Conservation (phyloP, 2,113 vertebrate genomes). For the Motacilla alba region DNA sequence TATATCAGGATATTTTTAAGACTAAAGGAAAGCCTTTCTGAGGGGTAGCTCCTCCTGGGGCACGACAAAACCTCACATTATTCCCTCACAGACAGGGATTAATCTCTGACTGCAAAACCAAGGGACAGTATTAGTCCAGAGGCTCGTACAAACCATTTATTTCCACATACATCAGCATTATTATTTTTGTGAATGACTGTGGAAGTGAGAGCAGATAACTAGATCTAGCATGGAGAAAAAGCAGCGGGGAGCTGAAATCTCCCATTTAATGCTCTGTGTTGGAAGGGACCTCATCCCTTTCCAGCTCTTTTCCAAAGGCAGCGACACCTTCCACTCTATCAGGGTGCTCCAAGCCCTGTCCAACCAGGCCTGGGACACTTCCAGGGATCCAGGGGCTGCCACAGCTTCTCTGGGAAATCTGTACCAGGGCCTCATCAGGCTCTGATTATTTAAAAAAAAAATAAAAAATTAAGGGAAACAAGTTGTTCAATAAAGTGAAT, state of each 20-base stretch:
- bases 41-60: background rate
- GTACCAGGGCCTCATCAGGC: background rate
- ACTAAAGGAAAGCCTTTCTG: background rate
- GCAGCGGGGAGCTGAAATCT: background rate
- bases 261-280: background rate
- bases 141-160: background rate
- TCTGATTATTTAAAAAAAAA: background rate
- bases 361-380: fast-evolving
- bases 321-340: background rate
- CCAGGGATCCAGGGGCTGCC: background rate
- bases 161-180: background rate
- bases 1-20: background rate
- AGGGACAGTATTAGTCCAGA: background rate
- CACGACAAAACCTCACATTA: fast-evolving
- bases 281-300: background rate
- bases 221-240: background rate
- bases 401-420: background rate
- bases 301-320: background rate
- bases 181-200: background rate
- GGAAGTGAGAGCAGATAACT: background rate
- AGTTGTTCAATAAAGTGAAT: background rate
- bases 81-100: background rate
- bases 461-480: background rate
- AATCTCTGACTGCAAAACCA: background rate
- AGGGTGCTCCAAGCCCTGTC: background rate